Evolutionary conservation across 1,140 invertebrate species (phyloP).

Genomic region (Rhysida immarginata): DNA sequence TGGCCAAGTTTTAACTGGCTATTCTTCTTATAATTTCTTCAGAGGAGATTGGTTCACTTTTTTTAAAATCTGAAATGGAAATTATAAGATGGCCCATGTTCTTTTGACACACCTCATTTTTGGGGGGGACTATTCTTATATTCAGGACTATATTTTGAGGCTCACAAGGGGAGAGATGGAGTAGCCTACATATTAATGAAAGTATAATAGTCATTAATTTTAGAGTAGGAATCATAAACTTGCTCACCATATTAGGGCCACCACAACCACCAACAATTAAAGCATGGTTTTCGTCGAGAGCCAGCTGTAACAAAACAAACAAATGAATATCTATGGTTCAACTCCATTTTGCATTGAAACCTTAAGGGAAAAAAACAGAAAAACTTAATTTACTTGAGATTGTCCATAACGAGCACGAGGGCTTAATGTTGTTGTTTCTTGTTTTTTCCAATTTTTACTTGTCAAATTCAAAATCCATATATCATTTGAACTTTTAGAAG

Average conservation of each 20-base stretch:
- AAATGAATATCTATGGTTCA: conserved; percentile 4
- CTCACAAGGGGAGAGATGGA: too few relatives aligned
- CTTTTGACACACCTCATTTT: too few relatives aligned
- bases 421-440: conserved; percentile 44
- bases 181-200: not conserved
- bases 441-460: conserved; percentile 58
- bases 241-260: conserved; percentile 38
- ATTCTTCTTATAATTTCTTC: too few relatives aligned
- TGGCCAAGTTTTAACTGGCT: too few relatives aligned
- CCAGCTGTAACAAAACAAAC: conserved; percentile 20
- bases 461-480: conserved; percentile 75
- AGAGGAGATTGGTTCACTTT: too few relatives aligned
- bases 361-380: not conserved
- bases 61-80: too few relatives aligned
- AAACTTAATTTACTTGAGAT: conserved; percentile 45
- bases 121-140: too few relatives aligned
- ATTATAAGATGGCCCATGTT: too few relatives aligned
- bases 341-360: not conserved
- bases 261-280: conserved; percentile 45
- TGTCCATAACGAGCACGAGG: conserved; percentile 77
- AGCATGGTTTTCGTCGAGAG: conserved; percentile 30
- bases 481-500: conserved; percentile 53
- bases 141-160: too few relatives aligned
- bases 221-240: too few relatives aligned
- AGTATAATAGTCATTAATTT: too few relatives aligned